Base-by-base conservation (phyloP, 2,113 vertebrate genomes). In the Catharus minimus region DNA sequence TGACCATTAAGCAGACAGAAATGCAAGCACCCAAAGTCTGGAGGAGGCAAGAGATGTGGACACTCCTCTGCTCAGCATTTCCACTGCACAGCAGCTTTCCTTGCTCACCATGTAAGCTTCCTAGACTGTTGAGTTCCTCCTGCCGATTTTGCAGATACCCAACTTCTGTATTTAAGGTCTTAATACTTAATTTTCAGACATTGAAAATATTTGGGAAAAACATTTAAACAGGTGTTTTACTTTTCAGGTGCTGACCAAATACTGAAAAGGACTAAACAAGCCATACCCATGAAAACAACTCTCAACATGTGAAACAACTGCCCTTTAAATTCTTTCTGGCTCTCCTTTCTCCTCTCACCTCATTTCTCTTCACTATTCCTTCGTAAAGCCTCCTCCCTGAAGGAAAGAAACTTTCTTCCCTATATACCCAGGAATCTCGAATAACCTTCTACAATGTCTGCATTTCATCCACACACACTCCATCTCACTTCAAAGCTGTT, bases 381-480 rank as follows among this genome's bases (percentile, higher is more conserved):
- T 86, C 76, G 44, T 27, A 90, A 88, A 68, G 38, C 38, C 69
- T 94, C 30, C 8, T 36, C 33, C n/a, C 41, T 33, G 21, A 75
- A 92, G 60, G 43, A 91, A 15, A 71, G 32, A 41, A 64, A 56
- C 28, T 67, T 71, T 76, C 60, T 44, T 77, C 84, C 66, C 62
- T 64, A 41, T 19, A 41, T 28, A 86, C 15, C 33, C 66, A 75
- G 50, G 46, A 78, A 75, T 79, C 75, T 76, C 2, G 0, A 91
- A 55, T 62, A 89, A 68, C 67, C 44, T 90, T 79, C 46, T 57
- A 32, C 9, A 0, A 30, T 38, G 43, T 56, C 75, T 87, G 57
- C 55, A 85, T 61, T 91, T 88, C 88, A 89, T 87, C 66, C 64
- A 89, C 44, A 60, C 36, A 57, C 69, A 64, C 78, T 85, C 53